Percentiles rank a stretch among this genome's conserved stretches.
phyloP scores from a whole-genome alignment of 1,140 invertebrate genomes.

The Dreissena rostriformis region DNA sequence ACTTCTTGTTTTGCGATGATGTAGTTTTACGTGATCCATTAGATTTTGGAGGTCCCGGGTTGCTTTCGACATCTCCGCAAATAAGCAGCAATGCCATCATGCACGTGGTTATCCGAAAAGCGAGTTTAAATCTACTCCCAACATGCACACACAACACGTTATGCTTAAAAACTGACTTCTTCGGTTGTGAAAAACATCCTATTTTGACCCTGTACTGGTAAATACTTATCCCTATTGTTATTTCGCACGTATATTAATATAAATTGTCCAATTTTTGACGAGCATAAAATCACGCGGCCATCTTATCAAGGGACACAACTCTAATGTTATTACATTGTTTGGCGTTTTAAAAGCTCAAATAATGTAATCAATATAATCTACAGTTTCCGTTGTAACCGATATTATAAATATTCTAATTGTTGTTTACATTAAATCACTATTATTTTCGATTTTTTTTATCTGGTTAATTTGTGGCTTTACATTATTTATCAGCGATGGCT shows the following conservation, averaged over 20 bases:
- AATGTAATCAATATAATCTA: no score
- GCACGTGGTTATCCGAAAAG: not conserved
- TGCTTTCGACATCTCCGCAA: not conserved
- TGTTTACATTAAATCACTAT: no score
- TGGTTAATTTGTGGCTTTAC: no score
- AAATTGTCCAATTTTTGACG: not conserved
- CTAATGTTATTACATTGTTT: no score
- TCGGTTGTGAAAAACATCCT: not conserved
- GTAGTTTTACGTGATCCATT: not conserved
- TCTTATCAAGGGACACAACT: slow-evolving; percentile 5
- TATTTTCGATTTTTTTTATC: no score
- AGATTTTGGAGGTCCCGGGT: not conserved
- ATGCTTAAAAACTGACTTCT: not conserved
- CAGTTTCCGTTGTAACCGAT: no score
- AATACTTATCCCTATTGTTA: not conserved
- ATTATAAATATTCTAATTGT: no score
- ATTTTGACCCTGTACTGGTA: not conserved
- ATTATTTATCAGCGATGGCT: no score
- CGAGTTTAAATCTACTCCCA: not conserved
- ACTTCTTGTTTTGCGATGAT: not conserved
- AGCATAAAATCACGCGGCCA: not conserved
- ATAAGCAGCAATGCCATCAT: not conserved
- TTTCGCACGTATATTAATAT: not conserved
- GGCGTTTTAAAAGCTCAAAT: no score
- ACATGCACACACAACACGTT: not conserved